Conservation (phyloP, 2,113 vertebrate species). For the Megalops atlanticus region DNA sequence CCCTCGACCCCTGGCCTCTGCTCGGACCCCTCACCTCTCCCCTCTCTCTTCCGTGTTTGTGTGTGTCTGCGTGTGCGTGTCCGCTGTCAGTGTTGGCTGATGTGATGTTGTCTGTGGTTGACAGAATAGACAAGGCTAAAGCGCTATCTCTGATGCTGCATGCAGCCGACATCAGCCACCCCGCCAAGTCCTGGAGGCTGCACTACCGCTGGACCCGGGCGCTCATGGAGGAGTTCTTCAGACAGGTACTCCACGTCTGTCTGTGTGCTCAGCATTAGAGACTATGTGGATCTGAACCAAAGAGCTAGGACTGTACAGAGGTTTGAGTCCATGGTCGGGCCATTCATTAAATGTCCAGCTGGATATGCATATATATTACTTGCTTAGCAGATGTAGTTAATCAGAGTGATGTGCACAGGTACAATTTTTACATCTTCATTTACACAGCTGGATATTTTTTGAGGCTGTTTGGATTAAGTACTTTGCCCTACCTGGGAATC, state of each 20-base stretch:
- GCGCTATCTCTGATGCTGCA: slow-evolving; percentile 96
- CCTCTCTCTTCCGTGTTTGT: neutral
- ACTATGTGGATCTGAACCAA: too few species aligned
- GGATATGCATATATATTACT: too few species aligned
- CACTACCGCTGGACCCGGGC: slow-evolving; percentile 95
- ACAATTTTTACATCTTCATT: too few species aligned
- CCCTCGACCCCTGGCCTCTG: slow-evolving; percentile 16
- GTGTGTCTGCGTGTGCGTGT: slow-evolving; percentile 14
- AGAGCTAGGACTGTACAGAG: too few species aligned
- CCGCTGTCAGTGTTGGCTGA: neutral
- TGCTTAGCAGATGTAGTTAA: too few species aligned
- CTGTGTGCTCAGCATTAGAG: too few species aligned
- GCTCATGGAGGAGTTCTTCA: slow-evolving; percentile 98
- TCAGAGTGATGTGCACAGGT: too few species aligned
- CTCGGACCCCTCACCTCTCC: neutral
- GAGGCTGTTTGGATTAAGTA: too few species aligned
- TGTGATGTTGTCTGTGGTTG: slow-evolving; percentile 28
- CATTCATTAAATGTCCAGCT: too few species aligned
- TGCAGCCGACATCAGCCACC: slow-evolving; percentile 96
- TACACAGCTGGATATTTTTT: too few species aligned
- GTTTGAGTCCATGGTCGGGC: too few species aligned
- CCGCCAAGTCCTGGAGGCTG: slow-evolving; percentile 90
- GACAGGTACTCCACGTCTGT: slow-evolving; percentile 82
- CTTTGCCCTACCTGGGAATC: too few species aligned
- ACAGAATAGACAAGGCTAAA: slow-evolving; percentile 91